Evolutionary conservation across 1,140 invertebrate species (phyloP).

Genomic region (Thereuonema tuberculata): DNA sequence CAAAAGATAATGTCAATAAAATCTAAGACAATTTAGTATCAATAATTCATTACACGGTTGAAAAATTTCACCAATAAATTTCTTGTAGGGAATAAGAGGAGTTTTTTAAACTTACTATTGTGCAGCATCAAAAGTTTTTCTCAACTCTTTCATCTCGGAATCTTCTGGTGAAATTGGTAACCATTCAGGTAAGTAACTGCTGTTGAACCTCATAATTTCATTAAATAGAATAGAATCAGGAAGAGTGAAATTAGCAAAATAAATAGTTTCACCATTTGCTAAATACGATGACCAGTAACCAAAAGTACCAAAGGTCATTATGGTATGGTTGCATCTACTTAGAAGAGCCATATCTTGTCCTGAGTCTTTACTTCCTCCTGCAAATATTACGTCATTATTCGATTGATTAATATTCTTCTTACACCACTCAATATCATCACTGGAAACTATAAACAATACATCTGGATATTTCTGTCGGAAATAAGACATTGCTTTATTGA

Average conservation of each 20-base stretch:
- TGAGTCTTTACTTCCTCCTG: slow-evolving; percentile 30
- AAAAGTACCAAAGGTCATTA: slow-evolving; percentile 29
- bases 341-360: slow-evolving; percentile 27
- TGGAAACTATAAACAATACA: slow-evolving; percentile 42
- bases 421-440: slow-evolving; percentile 48
- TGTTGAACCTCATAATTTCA: neutral
- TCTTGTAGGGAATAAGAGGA: too few relatives aligned
- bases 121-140: too few relatives aligned
- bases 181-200: slow-evolving; percentile 2
- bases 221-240: neutral
- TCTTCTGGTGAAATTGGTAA: neutral
- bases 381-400: slow-evolving; percentile 33
- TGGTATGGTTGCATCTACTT: slow-evolving; percentile 24
- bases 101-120: too few relatives aligned
- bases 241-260: slow-evolving; percentile 18
- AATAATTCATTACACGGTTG: too few relatives aligned
- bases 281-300: slow-evolving; percentile 32
- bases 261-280: slow-evolving; percentile 25
- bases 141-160: too few relatives aligned
- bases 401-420: slow-evolving; percentile 23
- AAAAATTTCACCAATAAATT: too few relatives aligned
- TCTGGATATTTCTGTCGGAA: slow-evolving; percentile 35
- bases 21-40: too few relatives aligned
- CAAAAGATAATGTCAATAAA: too few relatives aligned
- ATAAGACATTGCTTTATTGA: slow-evolving; percentile 41